phyloP scores from a whole-genome alignment of 2,888 invertebrate genomes.

The Acleris laterana region DNA sequence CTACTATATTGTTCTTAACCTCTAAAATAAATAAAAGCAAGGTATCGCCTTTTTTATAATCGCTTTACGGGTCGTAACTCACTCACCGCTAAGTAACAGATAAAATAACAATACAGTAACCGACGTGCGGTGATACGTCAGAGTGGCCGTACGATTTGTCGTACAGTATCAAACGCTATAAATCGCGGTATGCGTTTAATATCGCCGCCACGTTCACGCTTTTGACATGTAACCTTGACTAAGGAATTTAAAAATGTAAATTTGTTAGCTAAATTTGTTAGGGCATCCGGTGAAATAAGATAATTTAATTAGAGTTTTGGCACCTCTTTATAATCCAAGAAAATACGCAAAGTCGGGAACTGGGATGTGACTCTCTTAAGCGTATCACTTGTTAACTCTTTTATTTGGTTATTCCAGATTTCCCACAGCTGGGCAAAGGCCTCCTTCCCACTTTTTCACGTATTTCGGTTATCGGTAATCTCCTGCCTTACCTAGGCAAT shows the following conservation, averaged over 20 bases:
- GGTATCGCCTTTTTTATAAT: constrained; percentile 11
- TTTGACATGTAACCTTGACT: constrained; percentile 48
- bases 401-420: too few species aligned
- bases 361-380: too few species aligned
- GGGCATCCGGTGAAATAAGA: too few species aligned
- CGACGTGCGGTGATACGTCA: constrained; percentile 41
- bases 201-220: constrained; percentile 45
- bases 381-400: too few species aligned
- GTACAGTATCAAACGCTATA: constrained; percentile 62
- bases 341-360: too few species aligned
- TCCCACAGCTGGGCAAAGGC: too few species aligned
- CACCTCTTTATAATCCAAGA: too few species aligned
- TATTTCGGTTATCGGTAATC: too few species aligned
- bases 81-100: constrained; percentile 42
- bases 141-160: constrained; percentile 55
- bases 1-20: background rate
- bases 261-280: too few species aligned
- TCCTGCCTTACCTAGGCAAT: too few species aligned
- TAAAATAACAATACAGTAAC: constrained; percentile 42
- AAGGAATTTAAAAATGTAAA: background rate
- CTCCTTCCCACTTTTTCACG: too few species aligned
- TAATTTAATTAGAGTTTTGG: too few species aligned
- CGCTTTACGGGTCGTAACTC: constrained; percentile 20
- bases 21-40: background rate
- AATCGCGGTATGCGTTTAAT: constrained; percentile 61